Evolutionary conservation across 2,797 vertebrate genomes (phyloP), one percentile per base, ranked within the genome.

Genomic region (Pipistrellus pipistrellus): DNA sequence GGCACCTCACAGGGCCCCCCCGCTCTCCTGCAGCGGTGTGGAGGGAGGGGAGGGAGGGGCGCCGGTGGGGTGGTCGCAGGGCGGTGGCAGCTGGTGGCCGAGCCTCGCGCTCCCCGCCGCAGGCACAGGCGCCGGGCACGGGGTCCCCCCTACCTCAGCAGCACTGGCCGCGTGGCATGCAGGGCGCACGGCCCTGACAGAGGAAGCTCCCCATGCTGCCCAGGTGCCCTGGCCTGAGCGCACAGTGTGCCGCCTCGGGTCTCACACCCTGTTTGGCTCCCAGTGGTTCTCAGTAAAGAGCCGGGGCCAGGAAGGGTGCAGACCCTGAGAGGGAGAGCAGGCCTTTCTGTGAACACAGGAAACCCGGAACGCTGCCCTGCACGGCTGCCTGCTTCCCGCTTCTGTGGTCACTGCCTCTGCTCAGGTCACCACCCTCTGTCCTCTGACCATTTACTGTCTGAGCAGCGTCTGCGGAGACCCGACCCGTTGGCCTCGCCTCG

Each of bases 11-110:
- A 0, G 18, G 66, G n/a, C 51, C 23, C 2, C 14, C 0, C 64
- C 0, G 23, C 4, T 4, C 2, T 6, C 21, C 30, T 15, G 0
- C n/a, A 2, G 44, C 8, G 0, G 4, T 1, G 4, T 4, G 17
- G n/a, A 20, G 0, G 7, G 14, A 23, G 4, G 10, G 12, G 25
- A 6, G 57, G 57, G 11, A 27, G 57, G 57, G 35, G 66, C 21
- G 14, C 6, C 1, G 4, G 0, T 6, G 27, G 46, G 3, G 15
- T 0, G 8, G 44, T 1, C 0, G 15, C 3, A 27, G 53, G 84
- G 51, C 0, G 2, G 46, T 23, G 18, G 53, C 6, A 12, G 38
- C 1, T 6, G 51, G 27, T 0, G 3, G 17, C 32, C 4, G 1
- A 23, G 25, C 25, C 41, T 11, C 2, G 4, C 7, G n/a, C 5